Percentiles rank a stretch among this genome's conserved stretches.
These are phyloP conservation scores for Lissocephala sabroskyi DNA, from an alignment of 2,888 invertebrate genomes.

Conservation along the genomic window DNA sequence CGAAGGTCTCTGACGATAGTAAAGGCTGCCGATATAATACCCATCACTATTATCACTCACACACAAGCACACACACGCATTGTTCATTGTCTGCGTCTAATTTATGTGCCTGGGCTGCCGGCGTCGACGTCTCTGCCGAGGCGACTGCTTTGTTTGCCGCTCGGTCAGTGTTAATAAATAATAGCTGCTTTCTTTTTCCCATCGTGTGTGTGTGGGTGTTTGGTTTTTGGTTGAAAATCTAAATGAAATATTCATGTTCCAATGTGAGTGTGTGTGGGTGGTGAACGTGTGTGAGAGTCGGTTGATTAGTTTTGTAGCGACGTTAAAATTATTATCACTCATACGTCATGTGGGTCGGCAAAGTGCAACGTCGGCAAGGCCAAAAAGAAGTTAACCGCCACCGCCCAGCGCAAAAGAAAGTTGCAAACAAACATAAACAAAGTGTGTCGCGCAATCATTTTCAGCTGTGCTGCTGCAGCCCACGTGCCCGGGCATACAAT, in stretches of 20 bases:
- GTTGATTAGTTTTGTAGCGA: conserved; percentile 32
- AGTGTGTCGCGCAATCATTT: conserved; percentile 69
- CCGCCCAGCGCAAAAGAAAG: too few relatives aligned
- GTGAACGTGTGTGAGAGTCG: background rate
- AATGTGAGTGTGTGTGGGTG: background rate
- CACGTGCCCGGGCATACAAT: conserved; percentile 60
- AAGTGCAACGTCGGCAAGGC: too few relatives aligned
- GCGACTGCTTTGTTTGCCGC: too few relatives aligned
- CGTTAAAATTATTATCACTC: conserved; percentile 39
- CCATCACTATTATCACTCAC: too few relatives aligned
- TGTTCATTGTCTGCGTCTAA: conserved; percentile 53
- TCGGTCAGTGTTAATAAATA: conserved; percentile 37
- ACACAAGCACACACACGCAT: too few relatives aligned
- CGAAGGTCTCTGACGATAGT: too few relatives aligned
- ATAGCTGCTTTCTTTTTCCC: conserved; percentile 16
- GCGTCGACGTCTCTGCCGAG: too few relatives aligned
- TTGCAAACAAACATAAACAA: conserved; percentile 56
- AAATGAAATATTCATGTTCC: background rate
- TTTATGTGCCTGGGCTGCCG: conserved; percentile 41
- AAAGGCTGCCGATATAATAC: too few relatives aligned
- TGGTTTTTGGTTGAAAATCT: background rate
- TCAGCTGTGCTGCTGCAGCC: conserved; percentile 45
- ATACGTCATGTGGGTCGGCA: conserved; percentile 37
- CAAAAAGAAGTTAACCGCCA: too few relatives aligned
- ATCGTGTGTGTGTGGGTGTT: too few relatives aligned